Base-by-base conservation (phyloP, 2,113 vertebrate species). In the Tragelaphus scriptus region DNA sequence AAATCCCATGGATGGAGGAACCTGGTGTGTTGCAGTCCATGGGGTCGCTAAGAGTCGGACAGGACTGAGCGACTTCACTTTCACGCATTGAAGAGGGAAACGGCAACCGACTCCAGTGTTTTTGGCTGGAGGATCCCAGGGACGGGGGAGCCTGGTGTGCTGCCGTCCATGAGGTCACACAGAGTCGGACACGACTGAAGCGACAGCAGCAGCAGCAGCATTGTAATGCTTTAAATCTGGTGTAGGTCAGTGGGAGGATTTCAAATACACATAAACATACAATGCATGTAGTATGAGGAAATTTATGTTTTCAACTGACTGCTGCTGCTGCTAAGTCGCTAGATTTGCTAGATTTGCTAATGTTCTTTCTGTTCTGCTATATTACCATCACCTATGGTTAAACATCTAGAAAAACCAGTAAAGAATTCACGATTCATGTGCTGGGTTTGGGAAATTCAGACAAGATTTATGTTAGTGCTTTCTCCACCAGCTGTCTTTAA, bases 401-500 rank as follows among this genome's bases (percentile, higher is more conserved):
- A 87, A 91, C 28, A 86, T 63, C 44, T 26, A 95, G 40, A 94
- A 92, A 94, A 91, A 87, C 23, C 10, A 51, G 88, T 40, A 75
- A 96, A 90, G 28, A 85, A 79, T 79, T 95, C 51, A 77, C 13
- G 19, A 88, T 91, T 97, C 49, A 71, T 91, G 82, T 59, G 17
- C 77, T 86, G 36, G 77, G 55, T 71, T 88, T 80, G 87, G 56
- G 51, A 93, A 93, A 91, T 90, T 93, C 63, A 97, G 47, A 75
- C 49, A 91, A 94, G 84, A 95, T 97, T 97, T 97, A 87, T 97
- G 97, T 81, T 94, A 84, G 61, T 91, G 30, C 91, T 96, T 91
- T 97, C 68, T 93, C 96, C 89, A 95, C 97, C 97, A 98, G 95
- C 95, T 98, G 97, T 97, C 97, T 95, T 84, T 97, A 96, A 97